These are phyloP conservation scores for Rhysida immarginata DNA, from an alignment of 1,140 invertebrate species.

Conservation along the genomic window DNA sequence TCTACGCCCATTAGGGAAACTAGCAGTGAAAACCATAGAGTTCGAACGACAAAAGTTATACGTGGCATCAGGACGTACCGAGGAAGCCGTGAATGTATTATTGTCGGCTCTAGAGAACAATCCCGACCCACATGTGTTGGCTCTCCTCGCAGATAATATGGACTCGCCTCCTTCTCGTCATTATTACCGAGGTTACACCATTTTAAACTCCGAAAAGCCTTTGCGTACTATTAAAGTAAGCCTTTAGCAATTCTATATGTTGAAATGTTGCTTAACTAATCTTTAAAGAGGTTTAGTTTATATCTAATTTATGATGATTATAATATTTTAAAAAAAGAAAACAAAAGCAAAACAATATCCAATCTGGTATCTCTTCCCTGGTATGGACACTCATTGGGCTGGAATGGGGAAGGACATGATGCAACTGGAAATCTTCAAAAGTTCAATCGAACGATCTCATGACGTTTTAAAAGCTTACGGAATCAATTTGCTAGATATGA, in stretches of 20 bases:
- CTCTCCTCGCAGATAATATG: not conserved
- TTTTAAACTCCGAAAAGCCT: conserved; percentile 15
- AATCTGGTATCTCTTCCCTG: conserved; percentile 49
- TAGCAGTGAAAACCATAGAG: not conserved
- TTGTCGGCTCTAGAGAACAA: conserved; percentile 35
- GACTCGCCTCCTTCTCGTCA: conserved; percentile 19
- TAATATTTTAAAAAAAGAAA: conserved; percentile 21
- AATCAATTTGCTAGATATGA: conserved; percentile 27
- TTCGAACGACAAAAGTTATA: conserved; percentile 23
- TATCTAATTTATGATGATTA: not conserved
- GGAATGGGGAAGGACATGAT: conserved; percentile 44
- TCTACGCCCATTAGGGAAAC: not conserved
- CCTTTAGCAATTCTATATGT: not conserved
- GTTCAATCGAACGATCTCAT: not conserved
- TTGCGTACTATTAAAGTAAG: not conserved
- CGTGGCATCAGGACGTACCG: conserved; percentile 33
- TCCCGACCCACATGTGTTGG: not conserved
- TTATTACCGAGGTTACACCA: conserved; percentile 9
- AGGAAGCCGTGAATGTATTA: conserved; percentile 38
- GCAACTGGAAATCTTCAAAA: conserved; percentile 34
- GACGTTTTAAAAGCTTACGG: not conserved
- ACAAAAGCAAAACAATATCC: conserved; percentile 26
- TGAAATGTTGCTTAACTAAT: conserved; percentile 19
- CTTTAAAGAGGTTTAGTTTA: not conserved
- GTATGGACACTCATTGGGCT: conserved; percentile 53